Evolutionary conservation across 1,140 invertebrate genomes (phyloP).

Genomic region (Papilio dardanus): DNA sequence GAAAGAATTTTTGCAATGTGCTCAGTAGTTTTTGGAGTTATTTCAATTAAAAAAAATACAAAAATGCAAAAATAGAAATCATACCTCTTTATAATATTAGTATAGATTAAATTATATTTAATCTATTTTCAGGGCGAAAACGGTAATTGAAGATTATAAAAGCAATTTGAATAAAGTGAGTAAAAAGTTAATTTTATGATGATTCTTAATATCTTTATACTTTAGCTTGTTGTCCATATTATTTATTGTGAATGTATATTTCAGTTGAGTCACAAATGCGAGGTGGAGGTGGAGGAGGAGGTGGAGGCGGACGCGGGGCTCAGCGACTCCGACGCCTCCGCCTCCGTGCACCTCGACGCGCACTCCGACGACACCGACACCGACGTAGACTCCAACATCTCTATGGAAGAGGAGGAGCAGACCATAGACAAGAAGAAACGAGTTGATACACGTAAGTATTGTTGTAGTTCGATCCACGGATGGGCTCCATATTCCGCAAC

Average conservation of each 20-base stretch:
- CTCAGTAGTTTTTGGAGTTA: no score
- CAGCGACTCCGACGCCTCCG: conserved; percentile 54
- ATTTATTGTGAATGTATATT: conserved; percentile 17
- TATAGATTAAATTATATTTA: conserved; percentile 35
- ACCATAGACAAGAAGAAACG: conserved; percentile 45
- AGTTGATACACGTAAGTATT: conserved; percentile 47
- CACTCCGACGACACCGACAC: conserved; percentile 49
- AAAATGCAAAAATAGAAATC: no score
- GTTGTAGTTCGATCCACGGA: no score
- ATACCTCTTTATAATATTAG: no score
- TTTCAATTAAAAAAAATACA: no score
- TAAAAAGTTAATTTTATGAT: neutral
- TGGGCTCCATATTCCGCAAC: no score
- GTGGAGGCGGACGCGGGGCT: conserved; percentile 35
- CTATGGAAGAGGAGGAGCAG: conserved; percentile 48
- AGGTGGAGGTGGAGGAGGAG: conserved; percentile 48
- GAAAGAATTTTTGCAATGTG: no score
- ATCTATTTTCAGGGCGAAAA: conserved; percentile 58
- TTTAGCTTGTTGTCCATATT: neutral
- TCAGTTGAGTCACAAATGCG: conserved; percentile 49
- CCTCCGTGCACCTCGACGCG: conserved; percentile 40
- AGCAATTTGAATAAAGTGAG: conserved; percentile 41
- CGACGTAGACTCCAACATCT: conserved; percentile 52
- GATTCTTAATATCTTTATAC: no score
- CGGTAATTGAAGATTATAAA: conserved; percentile 59